A percentile compares a stretch with the other conserved stretches of the same genome.
Conservation (phyloP, 2,888 invertebrate genomes). For the Amphiduros pacificus region DNA sequence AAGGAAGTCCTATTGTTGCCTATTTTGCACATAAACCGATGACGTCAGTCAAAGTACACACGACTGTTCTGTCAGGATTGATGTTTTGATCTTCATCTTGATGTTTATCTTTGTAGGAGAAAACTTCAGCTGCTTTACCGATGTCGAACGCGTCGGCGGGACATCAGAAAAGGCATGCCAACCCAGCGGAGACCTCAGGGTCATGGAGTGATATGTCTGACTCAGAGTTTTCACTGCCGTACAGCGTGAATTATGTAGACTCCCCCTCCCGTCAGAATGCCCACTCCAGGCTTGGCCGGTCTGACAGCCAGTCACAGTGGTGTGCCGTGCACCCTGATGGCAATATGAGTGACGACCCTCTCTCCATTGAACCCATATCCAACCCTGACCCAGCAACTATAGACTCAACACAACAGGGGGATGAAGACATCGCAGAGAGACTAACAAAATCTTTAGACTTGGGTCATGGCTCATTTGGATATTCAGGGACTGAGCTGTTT, state of each 20-base stretch:
- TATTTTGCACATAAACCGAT: no score
- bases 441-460: slow-evolving; percentile 8
- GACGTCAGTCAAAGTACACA: no score
- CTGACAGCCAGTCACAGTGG: not conserved
- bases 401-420: not conserved
- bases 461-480: not conserved
- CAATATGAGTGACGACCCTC: no score
- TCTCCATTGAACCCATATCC: not conserved
- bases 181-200: not conserved
- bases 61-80: no score
- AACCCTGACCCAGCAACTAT: not conserved
- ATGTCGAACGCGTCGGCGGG: not conserved
- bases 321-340: no score
- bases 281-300: not conserved
- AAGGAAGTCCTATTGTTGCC: no score
- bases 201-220: slow-evolving; percentile 15
- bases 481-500: no score
- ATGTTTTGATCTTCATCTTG: no score
- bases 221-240: not conserved
- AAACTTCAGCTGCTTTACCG: no score
- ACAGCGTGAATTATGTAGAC: not conserved
- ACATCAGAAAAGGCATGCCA: not conserved
- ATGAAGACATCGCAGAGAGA: slow-evolving; percentile 2
- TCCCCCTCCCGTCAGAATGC: not conserved
- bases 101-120: no score